These are phyloP conservation scores for Branchellion lobata DNA, from an alignment of 2,888 invertebrate genomes.

Conservation along the genomic window DNA sequence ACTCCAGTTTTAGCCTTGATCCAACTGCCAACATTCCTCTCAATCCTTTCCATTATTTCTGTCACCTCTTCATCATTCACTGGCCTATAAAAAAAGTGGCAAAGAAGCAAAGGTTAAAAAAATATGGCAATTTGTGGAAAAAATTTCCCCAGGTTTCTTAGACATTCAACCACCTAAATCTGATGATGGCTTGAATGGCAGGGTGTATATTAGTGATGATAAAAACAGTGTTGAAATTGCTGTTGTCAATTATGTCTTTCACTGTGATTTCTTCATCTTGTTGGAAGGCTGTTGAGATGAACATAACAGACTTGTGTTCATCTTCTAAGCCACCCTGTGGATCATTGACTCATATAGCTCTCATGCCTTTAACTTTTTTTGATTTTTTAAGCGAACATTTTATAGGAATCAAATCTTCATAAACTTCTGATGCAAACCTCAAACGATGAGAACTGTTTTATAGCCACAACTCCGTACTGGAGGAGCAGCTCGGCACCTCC, in stretches of 20 bases:
- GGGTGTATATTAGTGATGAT: constrained; percentile 68
- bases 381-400: no score
- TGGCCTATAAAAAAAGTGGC: no score
- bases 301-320: constrained; percentile 65
- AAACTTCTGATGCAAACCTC: constrained; percentile 63
- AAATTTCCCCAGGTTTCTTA: no score
- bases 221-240: constrained; percentile 69
- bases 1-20: constrained; percentile 4
- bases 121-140: no score
- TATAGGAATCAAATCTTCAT: neutral
- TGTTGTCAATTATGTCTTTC: constrained; percentile 68
- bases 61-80: constrained; percentile 16
- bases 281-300: constrained; percentile 68
- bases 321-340: constrained; percentile 59
- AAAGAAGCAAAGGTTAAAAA: no score
- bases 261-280: constrained; percentile 67
- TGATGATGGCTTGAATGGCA: constrained; percentile 66
- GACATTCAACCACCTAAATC: constrained; percentile 51
- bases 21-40: neutral
- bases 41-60: neutral
- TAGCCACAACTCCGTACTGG: constrained; percentile 68
- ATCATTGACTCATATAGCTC: no score
- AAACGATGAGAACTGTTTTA: constrained; percentile 70
- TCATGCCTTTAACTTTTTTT: no score
- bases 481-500: constrained; percentile 67